Percentiles rank a stretch among this genome's conserved stretches.
These are phyloP conservation scores for Apostichopus californicus DNA, from an alignment of 35 echinoderm and acorn worm species.

Conservation along the genomic window DNA sequence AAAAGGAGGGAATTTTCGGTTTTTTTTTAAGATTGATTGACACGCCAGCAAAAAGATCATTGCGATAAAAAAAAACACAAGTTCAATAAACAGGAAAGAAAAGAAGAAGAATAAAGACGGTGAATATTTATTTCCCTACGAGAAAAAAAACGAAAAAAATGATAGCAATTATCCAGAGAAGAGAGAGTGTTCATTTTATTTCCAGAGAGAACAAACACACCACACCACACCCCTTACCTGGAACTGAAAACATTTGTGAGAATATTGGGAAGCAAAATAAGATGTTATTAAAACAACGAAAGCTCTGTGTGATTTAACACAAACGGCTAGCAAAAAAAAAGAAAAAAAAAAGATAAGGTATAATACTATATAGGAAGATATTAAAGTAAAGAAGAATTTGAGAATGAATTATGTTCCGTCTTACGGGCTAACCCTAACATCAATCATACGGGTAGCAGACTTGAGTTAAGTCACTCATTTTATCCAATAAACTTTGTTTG, in stretches of 20 bases:
- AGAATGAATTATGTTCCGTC: background rate
- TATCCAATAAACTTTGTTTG: constrained; percentile 50
- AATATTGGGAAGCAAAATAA: constrained; percentile 2
- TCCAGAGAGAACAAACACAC: background rate
- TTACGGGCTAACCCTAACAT: background rate
- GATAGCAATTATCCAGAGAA: background rate
- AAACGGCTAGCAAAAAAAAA: background rate
- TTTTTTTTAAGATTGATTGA: background rate
- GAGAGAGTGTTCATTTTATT: background rate
- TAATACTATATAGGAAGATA: background rate
- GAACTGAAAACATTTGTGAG: background rate
- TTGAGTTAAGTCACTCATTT: constrained; percentile 16
- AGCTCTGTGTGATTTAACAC: background rate
- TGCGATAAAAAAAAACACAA: background rate
- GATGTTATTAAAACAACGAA: background rate
- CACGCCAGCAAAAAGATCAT: background rate
- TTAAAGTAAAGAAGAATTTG: background rate
- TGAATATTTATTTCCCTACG: too few relatives aligned
- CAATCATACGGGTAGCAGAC: background rate
- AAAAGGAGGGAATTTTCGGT: too few relatives aligned
- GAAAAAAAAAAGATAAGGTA: background rate
- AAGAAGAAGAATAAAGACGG: background rate
- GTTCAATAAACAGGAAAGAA: background rate
- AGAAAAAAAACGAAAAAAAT: background rate
- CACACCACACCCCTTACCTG: constrained; percentile 22